Conservation (phyloP, 2,797 vertebrate species). For the Siniperca undulata region DNA sequence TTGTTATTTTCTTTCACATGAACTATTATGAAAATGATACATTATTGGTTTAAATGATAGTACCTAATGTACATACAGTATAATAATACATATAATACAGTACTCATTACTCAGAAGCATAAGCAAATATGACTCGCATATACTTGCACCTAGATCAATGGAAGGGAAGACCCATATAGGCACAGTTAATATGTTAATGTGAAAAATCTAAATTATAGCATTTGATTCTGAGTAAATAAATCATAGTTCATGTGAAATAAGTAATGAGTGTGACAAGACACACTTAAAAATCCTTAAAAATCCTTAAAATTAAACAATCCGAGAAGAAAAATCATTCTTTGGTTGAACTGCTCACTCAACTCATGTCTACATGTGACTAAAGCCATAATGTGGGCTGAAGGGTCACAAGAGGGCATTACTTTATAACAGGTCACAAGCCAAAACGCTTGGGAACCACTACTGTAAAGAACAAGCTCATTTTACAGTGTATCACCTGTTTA, state of each 20-base stretch:
- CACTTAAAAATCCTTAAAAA: background rate
- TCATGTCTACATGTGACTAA: background rate
- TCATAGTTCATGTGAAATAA: background rate
- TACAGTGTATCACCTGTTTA: background rate
- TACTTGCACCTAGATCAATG: background rate
- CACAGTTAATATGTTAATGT: background rate
- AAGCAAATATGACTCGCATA: too few species aligned
- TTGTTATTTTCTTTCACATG: too few species aligned
- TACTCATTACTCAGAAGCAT: too few species aligned
- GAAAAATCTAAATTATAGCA: background rate
- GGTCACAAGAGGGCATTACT: background rate
- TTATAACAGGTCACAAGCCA: background rate
- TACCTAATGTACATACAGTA: too few species aligned
- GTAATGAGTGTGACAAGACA: background rate
- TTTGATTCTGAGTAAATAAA: constrained; percentile 2
- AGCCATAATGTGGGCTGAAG: background rate
- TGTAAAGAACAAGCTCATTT: background rate
- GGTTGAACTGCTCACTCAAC: background rate
- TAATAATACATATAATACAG: too few species aligned
- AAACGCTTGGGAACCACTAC: background rate
- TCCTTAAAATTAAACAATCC: background rate
- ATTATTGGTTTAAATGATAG: too few species aligned
- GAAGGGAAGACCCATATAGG: background rate
- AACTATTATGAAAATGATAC: too few species aligned
- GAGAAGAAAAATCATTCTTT: background rate